These are phyloP conservation scores for Cataglyphis livida DNA, from an alignment of 2,888 invertebrate genomes.

Conservation along the genomic window DNA sequence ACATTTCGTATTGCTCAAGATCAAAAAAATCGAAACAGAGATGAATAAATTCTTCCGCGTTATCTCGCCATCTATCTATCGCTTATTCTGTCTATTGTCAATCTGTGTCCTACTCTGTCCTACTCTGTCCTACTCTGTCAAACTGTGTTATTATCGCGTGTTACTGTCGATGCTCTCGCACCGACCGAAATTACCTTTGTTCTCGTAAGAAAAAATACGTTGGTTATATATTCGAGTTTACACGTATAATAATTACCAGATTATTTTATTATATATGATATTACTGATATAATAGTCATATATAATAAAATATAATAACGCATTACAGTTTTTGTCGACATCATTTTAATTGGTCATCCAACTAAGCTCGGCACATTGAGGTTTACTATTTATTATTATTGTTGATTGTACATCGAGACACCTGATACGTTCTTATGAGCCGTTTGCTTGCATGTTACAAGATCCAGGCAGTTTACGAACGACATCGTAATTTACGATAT, in stretches of 20 bases:
- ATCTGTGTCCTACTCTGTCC: background rate
- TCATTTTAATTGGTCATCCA: constrained; percentile 27
- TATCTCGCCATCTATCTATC: constrained; percentile 17
- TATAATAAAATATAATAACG: constrained; percentile 12
- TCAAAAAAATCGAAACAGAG: constrained; percentile 12
- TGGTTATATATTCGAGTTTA: background rate
- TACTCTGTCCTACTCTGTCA: background rate
- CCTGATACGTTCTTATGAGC: constrained; percentile 22
- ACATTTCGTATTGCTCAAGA: constrained; percentile 13
- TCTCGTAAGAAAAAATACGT: constrained; percentile 44
- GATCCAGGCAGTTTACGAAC: background rate
- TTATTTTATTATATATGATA: constrained; percentile 5
- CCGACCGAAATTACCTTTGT: background rate
- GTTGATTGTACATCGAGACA: constrained; percentile 41
- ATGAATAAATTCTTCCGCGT: constrained; percentile 20
- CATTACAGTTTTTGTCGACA: constrained; percentile 18
- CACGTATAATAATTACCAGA: constrained; percentile 18
- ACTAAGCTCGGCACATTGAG: constrained; percentile 26
- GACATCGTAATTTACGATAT: constrained; percentile 11
- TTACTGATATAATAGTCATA: background rate
- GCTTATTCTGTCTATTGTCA: constrained; percentile 38
- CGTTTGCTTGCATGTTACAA: background rate
- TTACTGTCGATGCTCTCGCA: background rate
- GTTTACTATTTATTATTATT: constrained; percentile 31
- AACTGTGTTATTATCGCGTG: constrained; percentile 19